Conservation (phyloP, 2,113 vertebrate genomes). For the Cervus canadensis region DNA sequence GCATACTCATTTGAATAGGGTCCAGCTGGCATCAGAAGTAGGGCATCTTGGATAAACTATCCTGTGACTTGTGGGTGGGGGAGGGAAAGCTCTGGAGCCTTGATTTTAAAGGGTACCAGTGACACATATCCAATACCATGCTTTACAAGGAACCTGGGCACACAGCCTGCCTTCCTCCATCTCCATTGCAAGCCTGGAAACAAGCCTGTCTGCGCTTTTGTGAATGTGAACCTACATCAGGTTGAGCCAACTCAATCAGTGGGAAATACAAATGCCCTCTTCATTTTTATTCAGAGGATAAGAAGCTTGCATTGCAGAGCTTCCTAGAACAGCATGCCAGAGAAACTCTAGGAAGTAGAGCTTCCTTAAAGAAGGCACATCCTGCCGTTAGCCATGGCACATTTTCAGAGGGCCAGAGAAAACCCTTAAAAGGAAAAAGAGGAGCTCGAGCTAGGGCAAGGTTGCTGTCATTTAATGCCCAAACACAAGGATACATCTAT, state of each 20-base stretch:
- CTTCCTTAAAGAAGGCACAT: slow-evolving; percentile 40
- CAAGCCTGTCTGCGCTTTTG: slow-evolving; percentile 64
- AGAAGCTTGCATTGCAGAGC: slow-evolving; percentile 9
- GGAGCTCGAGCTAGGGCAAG: neutral
- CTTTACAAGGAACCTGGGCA: slow-evolving; percentile 56
- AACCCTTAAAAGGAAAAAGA: neutral
- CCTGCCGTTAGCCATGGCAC: neutral
- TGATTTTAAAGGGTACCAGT: slow-evolving; percentile 53
- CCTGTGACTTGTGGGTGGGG: neutral
- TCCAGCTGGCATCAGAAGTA: slow-evolving; percentile 51
- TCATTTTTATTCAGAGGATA: slow-evolving; percentile 67
- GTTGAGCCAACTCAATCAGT: slow-evolving; percentile 59
- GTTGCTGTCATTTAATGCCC: neutral
- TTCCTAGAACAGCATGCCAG: slow-evolving; percentile 29
- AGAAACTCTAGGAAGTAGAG: slow-evolving; percentile 15
- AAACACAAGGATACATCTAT: neutral
- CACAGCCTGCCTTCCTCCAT: slow-evolving; percentile 42
- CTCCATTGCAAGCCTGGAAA: slow-evolving; percentile 64
- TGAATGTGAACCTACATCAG: slow-evolving; percentile 48
- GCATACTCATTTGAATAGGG: neutral
- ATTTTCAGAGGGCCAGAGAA: neutral
- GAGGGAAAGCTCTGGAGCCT: neutral
- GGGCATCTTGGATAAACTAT: slow-evolving; percentile 35
- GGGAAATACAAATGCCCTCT: slow-evolving; percentile 61
- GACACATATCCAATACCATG: slow-evolving; percentile 46